Evolutionary conservation across 2,113 vertebrate genomes (phyloP), one percentile per base, ranked within the genome.

Genomic region (Hassar affinis): DNA sequence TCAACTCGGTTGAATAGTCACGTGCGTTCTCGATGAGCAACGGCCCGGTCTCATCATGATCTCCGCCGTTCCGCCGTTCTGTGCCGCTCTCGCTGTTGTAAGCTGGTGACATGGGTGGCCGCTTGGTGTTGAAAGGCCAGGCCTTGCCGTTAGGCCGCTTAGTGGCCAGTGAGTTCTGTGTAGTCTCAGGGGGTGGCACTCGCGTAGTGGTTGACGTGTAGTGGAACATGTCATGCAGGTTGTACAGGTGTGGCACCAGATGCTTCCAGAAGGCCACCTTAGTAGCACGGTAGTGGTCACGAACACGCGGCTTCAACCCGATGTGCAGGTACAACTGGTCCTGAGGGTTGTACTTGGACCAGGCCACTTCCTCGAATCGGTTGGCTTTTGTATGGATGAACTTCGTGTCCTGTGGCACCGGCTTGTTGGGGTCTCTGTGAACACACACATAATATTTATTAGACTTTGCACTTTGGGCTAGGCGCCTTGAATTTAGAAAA

Each of bases 191-290:
- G 0, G 97, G 97, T 86, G 98, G 97, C 95, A 98, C 98, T 94
- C 97, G 98, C 91, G 97, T 98, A 90, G 98, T 99, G 81, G 96
- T 97, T 86, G 98, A 99, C 33, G 97, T 99, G 92, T 99, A 99
- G 91, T 98, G 97, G 93, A 99, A 99, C 96, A 99, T 99, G 85
- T 99, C 98, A 0, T 99, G 97, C 61, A 99, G 95, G 92, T 99
- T 99, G 92, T 99, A 99, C 75, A 99, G 92, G 86, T 99, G 97
- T 42, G 98, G 98, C 89, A 99, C 98, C 81, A 99, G 93, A 90
- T 99, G 97, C 92, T 98, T 99, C 98, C 98, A 99, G 92, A 99
- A 99, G 88, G 98, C 98, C 92, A 99, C 97, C 91, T 99, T 99
- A 74, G 97, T 99, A 91, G 98, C 98, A 22, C 98, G 96, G 93